Conservation (phyloP, 2,888 invertebrate species). For the Pyralis farinalis region DNA sequence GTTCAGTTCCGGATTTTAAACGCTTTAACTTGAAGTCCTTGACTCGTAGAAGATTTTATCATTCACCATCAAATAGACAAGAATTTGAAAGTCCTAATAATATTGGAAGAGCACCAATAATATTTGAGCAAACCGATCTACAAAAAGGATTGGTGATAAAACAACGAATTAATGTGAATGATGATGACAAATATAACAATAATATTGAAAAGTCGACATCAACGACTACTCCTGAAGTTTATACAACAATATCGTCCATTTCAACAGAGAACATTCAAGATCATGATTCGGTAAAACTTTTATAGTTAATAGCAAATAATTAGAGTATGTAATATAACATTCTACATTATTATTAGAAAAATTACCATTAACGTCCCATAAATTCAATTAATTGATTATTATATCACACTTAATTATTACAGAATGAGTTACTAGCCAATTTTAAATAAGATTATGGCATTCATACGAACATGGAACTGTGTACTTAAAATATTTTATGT, state of each 20-base stretch:
- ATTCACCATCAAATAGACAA: not conserved
- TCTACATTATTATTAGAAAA: no score
- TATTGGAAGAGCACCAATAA: not conserved
- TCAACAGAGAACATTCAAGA: not conserved
- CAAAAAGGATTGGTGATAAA: not conserved
- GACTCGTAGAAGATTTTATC: not conserved
- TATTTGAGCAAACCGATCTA: not conserved
- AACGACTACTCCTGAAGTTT: not conserved
- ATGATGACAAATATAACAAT: not conserved
- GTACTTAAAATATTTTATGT: no score
- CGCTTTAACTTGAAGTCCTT: not conserved
- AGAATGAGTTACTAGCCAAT: no score
- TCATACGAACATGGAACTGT: no score
- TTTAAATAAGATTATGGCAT: no score
- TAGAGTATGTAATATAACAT: no score
- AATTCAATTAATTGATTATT: no score
- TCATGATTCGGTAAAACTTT: not conserved
- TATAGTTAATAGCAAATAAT: no score
- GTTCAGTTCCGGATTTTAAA: slow-evolving; percentile 1
- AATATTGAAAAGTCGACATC: not conserved
- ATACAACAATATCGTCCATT: not conserved
- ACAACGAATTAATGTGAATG: not conserved
- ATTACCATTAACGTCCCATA: no score
- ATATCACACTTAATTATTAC: no score
- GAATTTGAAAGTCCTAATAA: not conserved